Percentiles rank a stretch among this genome's conserved stretches.
Conservation (phyloP, 2,888 invertebrate genomes). For the Rambutsinella grinnellia region DNA sequence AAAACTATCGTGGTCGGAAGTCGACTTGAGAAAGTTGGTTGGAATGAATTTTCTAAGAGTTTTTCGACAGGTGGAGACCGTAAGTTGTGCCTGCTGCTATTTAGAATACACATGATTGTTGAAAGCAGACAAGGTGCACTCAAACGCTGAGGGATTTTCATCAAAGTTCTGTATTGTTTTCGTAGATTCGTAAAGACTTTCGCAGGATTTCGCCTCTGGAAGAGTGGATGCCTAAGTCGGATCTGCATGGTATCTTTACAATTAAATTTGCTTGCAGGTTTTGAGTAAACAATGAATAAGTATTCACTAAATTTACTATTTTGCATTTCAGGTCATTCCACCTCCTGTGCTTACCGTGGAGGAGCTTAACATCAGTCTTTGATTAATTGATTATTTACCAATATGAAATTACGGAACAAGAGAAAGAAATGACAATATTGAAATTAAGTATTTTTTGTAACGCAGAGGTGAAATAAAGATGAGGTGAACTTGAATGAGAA, state of each 20-base stretch:
- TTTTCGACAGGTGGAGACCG: slow-evolving; percentile 79
- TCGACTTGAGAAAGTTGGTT: slow-evolving; percentile 84
- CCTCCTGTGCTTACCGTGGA: slow-evolving; percentile 60
- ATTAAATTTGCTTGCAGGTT: too few relatives aligned
- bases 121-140: too few relatives aligned
- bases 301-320: slow-evolving; percentile 5
- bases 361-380: slow-evolving; percentile 43
- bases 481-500: not conserved
- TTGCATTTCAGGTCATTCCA: slow-evolving; percentile 51
- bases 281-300: too few relatives aligned
- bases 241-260: slow-evolving; percentile 64
- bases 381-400: not conserved
- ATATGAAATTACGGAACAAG: not conserved
- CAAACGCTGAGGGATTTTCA: not conserved
- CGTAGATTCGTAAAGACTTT: slow-evolving; percentile 66
- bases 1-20: slow-evolving; percentile 85
- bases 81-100: slow-evolving; percentile 69
- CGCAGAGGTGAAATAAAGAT: too few relatives aligned
- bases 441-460: not conserved
- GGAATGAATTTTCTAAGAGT: slow-evolving; percentile 87
- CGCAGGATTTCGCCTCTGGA: slow-evolving; percentile 66
- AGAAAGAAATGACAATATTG: not conserved
- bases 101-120: too few relatives aligned
- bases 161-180: slow-evolving; percentile 16
- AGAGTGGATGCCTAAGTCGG: slow-evolving; percentile 67